These are phyloP conservation scores for Malacoctenus gilli DNA, from an alignment of 2,797 vertebrate genomes.

Conservation along the genomic window DNA sequence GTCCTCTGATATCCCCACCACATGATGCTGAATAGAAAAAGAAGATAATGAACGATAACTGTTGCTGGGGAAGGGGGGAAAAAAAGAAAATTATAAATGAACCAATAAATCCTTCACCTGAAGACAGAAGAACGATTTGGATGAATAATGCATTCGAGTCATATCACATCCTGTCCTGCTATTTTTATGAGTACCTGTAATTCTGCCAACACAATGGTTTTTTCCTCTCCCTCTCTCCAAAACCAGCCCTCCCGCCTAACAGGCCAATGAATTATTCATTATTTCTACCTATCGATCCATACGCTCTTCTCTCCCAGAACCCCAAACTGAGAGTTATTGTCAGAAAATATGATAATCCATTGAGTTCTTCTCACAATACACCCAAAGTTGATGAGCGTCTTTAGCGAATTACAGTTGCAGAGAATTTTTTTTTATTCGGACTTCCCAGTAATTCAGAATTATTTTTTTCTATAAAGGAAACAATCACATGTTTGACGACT, in stretches of 20 bases:
- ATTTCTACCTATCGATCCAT: constrained; percentile 35
- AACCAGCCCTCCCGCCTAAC: constrained; percentile 34
- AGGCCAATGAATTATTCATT: constrained; percentile 62
- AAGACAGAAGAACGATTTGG: constrained; percentile 58
- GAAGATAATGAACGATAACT: constrained; percentile 64
- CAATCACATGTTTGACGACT: neutral
- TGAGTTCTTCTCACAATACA: constrained; percentile 20
- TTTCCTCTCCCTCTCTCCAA: constrained; percentile 31
- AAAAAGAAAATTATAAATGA: constrained; percentile 58
- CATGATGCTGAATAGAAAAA: constrained; percentile 87
- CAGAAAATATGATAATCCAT: constrained; percentile 33
- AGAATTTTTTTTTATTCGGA: no score
- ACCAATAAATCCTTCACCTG: constrained; percentile 71
- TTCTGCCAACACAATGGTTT: constrained; percentile 66
- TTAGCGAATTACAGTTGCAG: neutral
- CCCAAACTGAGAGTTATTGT: constrained; percentile 18
- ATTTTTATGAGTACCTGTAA: constrained; percentile 68
- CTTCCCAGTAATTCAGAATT: constrained; percentile 14
- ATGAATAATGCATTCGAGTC: constrained; percentile 71
- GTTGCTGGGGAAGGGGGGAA: constrained; percentile 36
- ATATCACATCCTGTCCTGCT: constrained; percentile 62
- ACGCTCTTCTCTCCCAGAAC: constrained; percentile 30
- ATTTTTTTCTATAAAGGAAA: constrained; percentile 19
- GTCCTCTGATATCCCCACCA: constrained; percentile 94
- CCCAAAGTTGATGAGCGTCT: constrained; percentile 11